Evolutionary conservation across 2,888 invertebrate species (phyloP), one percentile per base, ranked within the genome.

Genomic region (Gonocerus acuteangulatus): DNA sequence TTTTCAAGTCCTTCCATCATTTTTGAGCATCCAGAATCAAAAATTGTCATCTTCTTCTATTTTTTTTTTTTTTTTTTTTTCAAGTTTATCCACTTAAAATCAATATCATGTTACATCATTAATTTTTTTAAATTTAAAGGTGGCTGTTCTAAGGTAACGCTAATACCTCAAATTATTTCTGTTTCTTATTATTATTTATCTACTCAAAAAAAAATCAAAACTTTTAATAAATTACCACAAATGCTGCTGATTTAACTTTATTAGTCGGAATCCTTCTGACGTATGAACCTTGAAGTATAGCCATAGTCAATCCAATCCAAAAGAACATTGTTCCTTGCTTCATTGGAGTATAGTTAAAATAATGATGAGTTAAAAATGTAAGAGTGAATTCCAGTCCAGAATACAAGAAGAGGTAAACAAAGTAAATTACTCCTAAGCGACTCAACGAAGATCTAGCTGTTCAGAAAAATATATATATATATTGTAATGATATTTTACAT

Each of bases 311-410:
- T 56, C 96, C 97, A 71, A 95, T 90, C 60, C 87, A 87, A 70
- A 95, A 82, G 74, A 96, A 99, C 92, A 99, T 95, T 81, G 89
- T 91, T 4, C 97, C 97, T 76, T 99, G 97, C 74, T 95, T 89
- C 87, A 95, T 90, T 48, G 95, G 91, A 60, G 85, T 86, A 73
- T 90, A 96, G 56, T 85, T 81, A 74, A 96, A 95, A 39, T 87
- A 82, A 70, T 92, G 86, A 77, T 95, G 95, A 59, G 95, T 95
- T 49, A 97, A 79, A 78, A 99, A 99, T 58, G 96, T 95, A 34
- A 99, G 78, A 0, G 97, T 97, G 73, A 96, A 99, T 76, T 99
- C 97, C 61, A 99, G 78, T 2, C 96, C 97, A 58, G 96, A 95
- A 70, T 81, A 84, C 2, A 84, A 68, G 67, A 83, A 80, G 49